Conservation (phyloP, 2,113 vertebrate genomes). For the Mirza zaza region DNA sequence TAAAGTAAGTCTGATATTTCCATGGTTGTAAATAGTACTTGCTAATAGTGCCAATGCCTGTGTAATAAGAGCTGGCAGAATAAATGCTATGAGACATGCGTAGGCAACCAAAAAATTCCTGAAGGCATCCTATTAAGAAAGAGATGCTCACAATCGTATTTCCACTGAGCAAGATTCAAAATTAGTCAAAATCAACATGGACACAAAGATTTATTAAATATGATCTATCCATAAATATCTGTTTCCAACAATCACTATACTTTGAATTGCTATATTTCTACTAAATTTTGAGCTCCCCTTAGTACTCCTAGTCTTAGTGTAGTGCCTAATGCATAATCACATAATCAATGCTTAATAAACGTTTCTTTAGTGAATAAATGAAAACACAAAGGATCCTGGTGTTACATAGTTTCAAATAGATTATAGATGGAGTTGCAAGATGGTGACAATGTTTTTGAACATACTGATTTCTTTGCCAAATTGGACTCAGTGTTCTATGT, state of each 20-base stretch:
- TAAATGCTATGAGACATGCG: background rate
- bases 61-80: background rate
- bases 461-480: background rate
- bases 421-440: background rate
- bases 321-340: background rate
- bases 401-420: background rate
- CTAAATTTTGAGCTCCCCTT: background rate
- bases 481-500: background rate
- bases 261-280: background rate
- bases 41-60: background rate
- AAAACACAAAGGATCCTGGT: background rate
- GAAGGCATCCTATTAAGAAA: background rate
- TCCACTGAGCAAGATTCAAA: background rate
- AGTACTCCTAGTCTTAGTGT: background rate
- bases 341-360: background rate
- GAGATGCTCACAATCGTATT: background rate
- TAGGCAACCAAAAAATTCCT: background rate
- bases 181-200: background rate
- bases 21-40: background rate
- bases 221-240: background rate
- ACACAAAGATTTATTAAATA: background rate
- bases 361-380: background rate
- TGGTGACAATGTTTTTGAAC: background rate
- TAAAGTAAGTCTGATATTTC: constrained; percentile 19
- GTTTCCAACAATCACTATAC: background rate